Percentiles rank a stretch among this genome's conserved stretches.
Conservation (phyloP, 2,888 invertebrate species). For the Erebia palarica region DNA sequence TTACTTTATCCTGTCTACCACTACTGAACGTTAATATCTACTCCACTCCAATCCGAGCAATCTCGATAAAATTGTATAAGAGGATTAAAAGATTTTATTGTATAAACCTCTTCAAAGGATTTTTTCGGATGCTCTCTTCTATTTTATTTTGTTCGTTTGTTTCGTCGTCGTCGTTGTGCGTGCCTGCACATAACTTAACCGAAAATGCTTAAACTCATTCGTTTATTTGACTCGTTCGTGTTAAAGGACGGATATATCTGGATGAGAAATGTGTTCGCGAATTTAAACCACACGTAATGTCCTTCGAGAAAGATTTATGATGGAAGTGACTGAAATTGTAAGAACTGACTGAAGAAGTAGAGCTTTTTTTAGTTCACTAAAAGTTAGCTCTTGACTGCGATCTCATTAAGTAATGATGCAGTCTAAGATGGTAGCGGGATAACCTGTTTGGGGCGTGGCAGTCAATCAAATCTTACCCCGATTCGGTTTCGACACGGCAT, state of each 20-base stretch:
- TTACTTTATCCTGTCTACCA: slow-evolving; percentile 1
- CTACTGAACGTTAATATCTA: neutral
- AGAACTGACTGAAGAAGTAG: too few species aligned
- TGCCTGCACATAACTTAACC: slow-evolving; percentile 62
- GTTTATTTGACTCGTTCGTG: slow-evolving; percentile 60
- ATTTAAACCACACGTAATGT: neutral
- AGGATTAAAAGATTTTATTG: slow-evolving; percentile 79
- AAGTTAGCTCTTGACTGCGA: too few species aligned
- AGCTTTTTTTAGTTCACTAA: too few species aligned
- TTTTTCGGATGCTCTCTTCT: slow-evolving; percentile 65
- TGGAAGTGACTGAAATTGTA: neutral
- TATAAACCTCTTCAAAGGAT: slow-evolving; percentile 73
- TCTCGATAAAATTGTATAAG: slow-evolving; percentile 78
- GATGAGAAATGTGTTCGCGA: neutral
- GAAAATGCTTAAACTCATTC: slow-evolving; percentile 52
- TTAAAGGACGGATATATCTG: slow-evolving; percentile 50
- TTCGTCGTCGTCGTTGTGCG: slow-evolving; percentile 60
- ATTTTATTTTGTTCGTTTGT: slow-evolving; percentile 71
- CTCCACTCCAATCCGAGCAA: slow-evolving; percentile 56
- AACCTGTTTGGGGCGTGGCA: too few species aligned
- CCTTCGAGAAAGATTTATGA: neutral
- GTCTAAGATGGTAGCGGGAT: too few species aligned
- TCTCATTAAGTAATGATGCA: too few species aligned
- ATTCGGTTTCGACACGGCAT: too few species aligned
- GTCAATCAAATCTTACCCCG: too few species aligned